Conservation (phyloP, 2,113 vertebrate genomes). For the Monarcha castaneiventris region DNA sequence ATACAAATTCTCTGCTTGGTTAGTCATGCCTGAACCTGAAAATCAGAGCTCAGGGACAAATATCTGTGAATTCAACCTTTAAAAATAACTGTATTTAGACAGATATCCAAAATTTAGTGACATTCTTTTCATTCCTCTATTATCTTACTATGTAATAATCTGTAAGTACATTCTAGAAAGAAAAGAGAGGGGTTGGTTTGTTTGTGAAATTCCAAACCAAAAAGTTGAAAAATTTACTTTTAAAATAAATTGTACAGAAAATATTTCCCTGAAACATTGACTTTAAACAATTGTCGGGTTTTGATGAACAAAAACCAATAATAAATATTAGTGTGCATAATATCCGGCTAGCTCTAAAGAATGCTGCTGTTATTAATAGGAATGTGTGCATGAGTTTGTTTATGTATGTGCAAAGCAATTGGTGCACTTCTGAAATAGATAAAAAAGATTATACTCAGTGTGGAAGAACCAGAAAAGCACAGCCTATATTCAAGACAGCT, state of each 20-base stretch:
- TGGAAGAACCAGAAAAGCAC: neutral
- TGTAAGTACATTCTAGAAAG: neutral
- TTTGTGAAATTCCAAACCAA: neutral
- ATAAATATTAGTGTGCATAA: neutral
- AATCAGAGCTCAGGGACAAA: neutral
- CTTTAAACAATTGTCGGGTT: neutral
- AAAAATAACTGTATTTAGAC: neutral
- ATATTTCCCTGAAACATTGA: neutral
- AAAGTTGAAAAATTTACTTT: neutral
- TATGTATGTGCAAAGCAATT: neutral
- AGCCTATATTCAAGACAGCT: neutral
- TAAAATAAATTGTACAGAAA: neutral
- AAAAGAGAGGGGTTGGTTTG: fast-evolving
- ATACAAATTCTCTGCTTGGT: neutral
- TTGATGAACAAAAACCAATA: neutral
- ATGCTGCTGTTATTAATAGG: neutral
- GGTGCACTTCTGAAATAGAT: neutral
- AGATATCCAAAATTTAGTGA: neutral
- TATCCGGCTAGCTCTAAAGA: neutral
- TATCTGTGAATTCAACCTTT: neutral
- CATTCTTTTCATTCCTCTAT: neutral
- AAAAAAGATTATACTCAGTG: neutral
- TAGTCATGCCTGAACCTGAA: neutral
- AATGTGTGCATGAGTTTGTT: neutral
- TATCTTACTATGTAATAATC: neutral